Conservation (phyloP, 2,113 vertebrate species). For the Amphiprion percula region DNA sequence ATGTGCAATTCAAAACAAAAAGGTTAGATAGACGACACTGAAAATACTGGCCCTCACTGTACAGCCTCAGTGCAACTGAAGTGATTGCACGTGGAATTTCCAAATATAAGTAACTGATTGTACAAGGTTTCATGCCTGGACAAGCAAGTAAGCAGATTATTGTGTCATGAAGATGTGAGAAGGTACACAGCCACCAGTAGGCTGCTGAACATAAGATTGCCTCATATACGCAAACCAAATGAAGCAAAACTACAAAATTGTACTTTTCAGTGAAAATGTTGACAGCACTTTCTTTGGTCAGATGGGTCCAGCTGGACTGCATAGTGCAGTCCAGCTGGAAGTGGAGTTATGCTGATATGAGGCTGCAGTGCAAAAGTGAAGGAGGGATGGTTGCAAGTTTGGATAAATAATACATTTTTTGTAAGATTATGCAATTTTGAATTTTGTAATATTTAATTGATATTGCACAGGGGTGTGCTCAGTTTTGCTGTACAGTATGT, state of each 20-base stretch:
- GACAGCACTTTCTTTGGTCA: background rate
- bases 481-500: background rate
- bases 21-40: too few relatives aligned
- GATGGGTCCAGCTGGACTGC: background rate
- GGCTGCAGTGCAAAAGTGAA: background rate
- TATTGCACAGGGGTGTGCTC: too few relatives aligned
- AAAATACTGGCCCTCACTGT: too few relatives aligned
- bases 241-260: background rate
- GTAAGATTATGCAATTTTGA: background rate
- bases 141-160: background rate
- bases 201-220: background rate
- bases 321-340: background rate
- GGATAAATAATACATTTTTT: background rate
- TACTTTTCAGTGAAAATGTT: background rate
- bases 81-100: background rate
- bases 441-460: too few relatives aligned
- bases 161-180: background rate
- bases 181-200: background rate
- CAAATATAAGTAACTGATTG: background rate
- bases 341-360: background rate
- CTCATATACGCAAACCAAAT: background rate
- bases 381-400: background rate
- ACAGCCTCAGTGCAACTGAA: too few relatives aligned
- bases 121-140: background rate
- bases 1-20: too few relatives aligned